These are phyloP conservation scores for Psammodynastes pulverulentus DNA, from an alignment of 2,113 vertebrate species.

Conservation along the genomic window DNA sequence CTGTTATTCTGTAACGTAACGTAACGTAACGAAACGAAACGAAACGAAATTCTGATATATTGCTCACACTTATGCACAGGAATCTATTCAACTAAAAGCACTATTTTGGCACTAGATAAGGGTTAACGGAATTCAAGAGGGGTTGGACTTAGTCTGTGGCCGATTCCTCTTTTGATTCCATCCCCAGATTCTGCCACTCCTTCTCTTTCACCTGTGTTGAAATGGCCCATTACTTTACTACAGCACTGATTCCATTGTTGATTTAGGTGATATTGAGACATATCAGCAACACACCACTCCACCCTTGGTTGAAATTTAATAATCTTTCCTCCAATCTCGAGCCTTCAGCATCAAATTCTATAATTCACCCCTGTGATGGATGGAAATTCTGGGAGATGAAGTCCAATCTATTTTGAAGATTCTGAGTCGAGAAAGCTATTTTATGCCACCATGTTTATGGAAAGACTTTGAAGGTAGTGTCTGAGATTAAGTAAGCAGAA, in stretches of 20 bases:
- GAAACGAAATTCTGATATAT: background rate
- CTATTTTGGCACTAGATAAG: background rate
- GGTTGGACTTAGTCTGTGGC: background rate
- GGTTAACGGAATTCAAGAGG: background rate
- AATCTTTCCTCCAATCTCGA: background rate
- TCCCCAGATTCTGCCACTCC: background rate
- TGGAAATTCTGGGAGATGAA: background rate
- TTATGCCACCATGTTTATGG: background rate
- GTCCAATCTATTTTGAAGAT: background rate
- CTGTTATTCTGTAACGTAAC: no score
- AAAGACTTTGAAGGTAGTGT: background rate
- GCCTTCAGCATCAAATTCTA: background rate
- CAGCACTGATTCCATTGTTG: background rate
- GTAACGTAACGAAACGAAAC: no score
- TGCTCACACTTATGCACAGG: background rate
- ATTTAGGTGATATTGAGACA: background rate
- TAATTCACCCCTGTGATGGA: background rate
- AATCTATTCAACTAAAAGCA: background rate
- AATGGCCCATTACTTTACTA: background rate
- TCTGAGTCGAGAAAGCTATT: background rate
- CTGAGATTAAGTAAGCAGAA: background rate
- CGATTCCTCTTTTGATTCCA: background rate
- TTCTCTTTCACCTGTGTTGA: background rate
- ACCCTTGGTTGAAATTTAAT: background rate
- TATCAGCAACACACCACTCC: background rate